Evolutionary conservation across 2,113 vertebrate species (phyloP), one percentile per base, ranked within the genome.

Genomic region (Alethe castanea): DNA sequence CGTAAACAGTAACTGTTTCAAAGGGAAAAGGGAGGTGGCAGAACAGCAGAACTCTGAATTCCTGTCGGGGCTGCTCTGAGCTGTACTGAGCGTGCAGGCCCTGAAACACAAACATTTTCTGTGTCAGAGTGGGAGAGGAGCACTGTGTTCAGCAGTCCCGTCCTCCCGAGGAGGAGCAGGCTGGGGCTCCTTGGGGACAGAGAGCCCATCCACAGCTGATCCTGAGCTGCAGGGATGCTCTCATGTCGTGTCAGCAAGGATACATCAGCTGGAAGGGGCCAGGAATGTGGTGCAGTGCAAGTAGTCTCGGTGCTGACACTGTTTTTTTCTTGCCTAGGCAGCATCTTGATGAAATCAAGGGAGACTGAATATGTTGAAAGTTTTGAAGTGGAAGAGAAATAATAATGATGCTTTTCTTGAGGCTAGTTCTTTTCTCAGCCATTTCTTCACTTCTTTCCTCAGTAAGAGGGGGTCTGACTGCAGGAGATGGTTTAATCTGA

Each of bases 331-430:
- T 86, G 79, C 36, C 50, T 38, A 36, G 71, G 79, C 71, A 93
- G 50, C 40, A 50, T 65, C 57, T 72, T 90, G 92, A 65, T 80
- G 76, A 94, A 82, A 95, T 90, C 31, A 76, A 79, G 36, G 24
- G 79, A 52, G 69, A 82, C 66, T 72, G 74, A 85, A 40, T 65
- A 35, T 36, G 36, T 61, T 85, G 57, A 38, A 80, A 70, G 74
- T 54, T 93, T 92, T 86, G 62, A 40, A 92, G 22, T 71, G 31
- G 60, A 86, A 79, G 54, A 50, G 29, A 84, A 86, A 70, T 77
- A 76, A 92, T 50, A 38, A 45, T 40, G 50, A 38, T 70, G 35
- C 48, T 80, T 82, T 85, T 82, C 54, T 82, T 53, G 71, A 80
- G 88, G 45, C 53, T 31, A 60, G 2, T 74, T 89, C 50, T 81